These are phyloP conservation scores for Lithophane ornitopus DNA, from an alignment of 2,888 invertebrate genomes.

Conservation along the genomic window DNA sequence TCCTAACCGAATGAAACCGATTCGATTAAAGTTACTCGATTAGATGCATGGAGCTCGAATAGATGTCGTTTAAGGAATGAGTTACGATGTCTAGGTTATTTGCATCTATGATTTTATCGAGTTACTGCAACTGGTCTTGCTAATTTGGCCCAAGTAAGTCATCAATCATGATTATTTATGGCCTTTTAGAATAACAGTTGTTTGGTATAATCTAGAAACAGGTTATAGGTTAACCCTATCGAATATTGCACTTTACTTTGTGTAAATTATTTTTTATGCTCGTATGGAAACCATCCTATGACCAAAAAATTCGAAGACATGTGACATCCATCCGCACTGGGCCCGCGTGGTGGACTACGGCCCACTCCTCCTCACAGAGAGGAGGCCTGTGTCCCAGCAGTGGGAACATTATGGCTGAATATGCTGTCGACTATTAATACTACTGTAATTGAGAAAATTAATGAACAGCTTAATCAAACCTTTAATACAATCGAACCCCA, in stretches of 20 bases:
- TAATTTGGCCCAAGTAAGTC: slow-evolving; percentile 39
- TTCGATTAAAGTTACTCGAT: slow-evolving; percentile 43
- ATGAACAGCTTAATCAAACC: slow-evolving; percentile 16
- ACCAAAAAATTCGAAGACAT: too few relatives aligned
- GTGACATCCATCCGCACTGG: too few relatives aligned
- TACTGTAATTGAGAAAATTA: neutral
- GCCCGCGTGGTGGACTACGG: too few relatives aligned
- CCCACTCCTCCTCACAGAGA: too few relatives aligned
- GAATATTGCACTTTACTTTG: neutral
- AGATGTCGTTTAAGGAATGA: slow-evolving; percentile 40
- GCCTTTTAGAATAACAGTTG: neutral
- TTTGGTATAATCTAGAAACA: neutral
- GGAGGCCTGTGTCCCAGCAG: too few relatives aligned
- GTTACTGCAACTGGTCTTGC: slow-evolving; percentile 33
- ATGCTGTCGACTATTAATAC: too few relatives aligned
- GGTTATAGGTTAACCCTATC: neutral
- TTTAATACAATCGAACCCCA: neutral
- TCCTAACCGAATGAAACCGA: slow-evolving; percentile 28
- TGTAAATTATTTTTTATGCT: too few relatives aligned
- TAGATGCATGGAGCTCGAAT: slow-evolving; percentile 26
- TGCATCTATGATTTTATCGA: slow-evolving; percentile 36
- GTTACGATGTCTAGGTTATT: slow-evolving; percentile 43
- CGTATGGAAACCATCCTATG: too few relatives aligned
- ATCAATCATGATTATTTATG: slow-evolving; percentile 31
- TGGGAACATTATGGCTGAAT: too few relatives aligned